Conservation (phyloP, 2,797 vertebrate genomes). For the Cephalopachus bancanus region DNA sequence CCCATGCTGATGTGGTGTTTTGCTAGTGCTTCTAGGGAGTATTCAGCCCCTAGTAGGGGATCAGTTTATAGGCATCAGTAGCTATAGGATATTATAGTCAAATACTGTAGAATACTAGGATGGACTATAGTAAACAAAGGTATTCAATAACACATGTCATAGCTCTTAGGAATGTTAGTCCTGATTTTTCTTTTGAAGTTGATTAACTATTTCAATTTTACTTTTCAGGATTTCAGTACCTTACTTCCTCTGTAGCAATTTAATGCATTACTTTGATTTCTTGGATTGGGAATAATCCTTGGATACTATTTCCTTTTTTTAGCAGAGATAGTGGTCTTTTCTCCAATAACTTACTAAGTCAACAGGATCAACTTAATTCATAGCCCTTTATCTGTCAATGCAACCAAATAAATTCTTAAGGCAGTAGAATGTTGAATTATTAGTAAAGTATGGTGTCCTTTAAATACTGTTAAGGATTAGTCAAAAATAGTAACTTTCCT, state of each 20-base stretch:
- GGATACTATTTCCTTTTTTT: background rate
- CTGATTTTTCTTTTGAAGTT: background rate
- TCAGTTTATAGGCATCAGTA: background rate
- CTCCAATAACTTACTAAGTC: background rate
- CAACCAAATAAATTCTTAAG: conserved; percentile 5
- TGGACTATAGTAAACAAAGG: background rate
- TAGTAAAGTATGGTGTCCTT: background rate
- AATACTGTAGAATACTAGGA: background rate
- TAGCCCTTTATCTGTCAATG: background rate
- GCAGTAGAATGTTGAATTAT: background rate
- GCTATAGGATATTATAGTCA: background rate
- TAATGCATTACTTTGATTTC: background rate
- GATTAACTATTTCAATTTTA: background rate
- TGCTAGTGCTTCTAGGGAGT: background rate
- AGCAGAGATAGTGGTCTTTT: background rate
- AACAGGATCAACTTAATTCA: conserved; percentile 5
- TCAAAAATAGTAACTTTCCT: conserved; percentile 24
- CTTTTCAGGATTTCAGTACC: background rate
- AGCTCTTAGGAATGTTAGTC: background rate
- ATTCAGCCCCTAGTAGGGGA: background rate
- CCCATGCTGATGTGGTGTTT: background rate
- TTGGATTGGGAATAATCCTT: background rate
- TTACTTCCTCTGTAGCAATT: background rate
- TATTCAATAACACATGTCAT: background rate
- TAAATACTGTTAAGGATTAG: background rate